These are phyloP conservation scores for Chloebia gouldiae DNA, from an alignment of 2,113 vertebrate genomes.

Conservation along the genomic window DNA sequence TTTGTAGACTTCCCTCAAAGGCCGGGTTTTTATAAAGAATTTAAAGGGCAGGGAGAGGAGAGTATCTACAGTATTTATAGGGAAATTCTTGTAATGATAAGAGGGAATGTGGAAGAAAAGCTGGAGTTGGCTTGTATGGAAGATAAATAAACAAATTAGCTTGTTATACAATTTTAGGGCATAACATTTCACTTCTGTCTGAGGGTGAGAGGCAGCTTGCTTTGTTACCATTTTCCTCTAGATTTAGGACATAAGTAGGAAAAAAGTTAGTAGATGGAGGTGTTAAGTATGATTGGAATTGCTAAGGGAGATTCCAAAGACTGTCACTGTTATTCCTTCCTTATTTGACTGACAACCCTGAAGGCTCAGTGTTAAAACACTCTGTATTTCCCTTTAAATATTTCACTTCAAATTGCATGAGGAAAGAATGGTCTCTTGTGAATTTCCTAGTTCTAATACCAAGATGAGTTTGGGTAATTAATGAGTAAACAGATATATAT, in stretches of 20 bases:
- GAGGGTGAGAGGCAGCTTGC: background rate
- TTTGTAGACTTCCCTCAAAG: background rate
- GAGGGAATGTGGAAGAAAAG: background rate
- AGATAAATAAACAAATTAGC: background rate
- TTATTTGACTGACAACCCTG: background rate
- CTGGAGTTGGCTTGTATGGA: background rate
- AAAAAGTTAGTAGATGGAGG: background rate
- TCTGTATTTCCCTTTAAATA: background rate
- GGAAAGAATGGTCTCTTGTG: background rate
- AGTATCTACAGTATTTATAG: background rate
- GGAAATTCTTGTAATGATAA: background rate
- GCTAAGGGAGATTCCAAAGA: background rate
- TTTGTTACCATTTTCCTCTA: background rate
- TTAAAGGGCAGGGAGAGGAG: background rate
- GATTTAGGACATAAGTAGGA: background rate
- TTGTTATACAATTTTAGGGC: background rate
- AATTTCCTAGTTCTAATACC: background rate
- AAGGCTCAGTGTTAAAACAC: background rate
- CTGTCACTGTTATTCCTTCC: background rate
- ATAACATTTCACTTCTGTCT: background rate
- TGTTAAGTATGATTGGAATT: background rate
- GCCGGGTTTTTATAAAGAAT: background rate
- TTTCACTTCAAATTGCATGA: background rate
- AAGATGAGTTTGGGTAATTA: background rate
- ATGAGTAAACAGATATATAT: background rate